phyloP scores from a whole-genome alignment of 2,797 vertebrate species.

The Sus cebifrons region DNA sequence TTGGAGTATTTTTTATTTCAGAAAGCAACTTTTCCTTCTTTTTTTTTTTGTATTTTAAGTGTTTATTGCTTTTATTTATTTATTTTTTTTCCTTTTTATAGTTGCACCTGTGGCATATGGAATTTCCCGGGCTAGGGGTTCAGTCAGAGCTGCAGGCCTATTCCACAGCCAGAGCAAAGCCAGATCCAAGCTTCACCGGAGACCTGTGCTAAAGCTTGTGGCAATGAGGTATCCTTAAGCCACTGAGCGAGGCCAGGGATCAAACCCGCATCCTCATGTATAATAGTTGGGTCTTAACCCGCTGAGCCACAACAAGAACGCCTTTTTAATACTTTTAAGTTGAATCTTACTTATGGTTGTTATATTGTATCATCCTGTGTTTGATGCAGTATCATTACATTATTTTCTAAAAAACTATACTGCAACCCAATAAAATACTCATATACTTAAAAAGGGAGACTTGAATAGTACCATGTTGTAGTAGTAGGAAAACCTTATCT shows the following conservation, averaged over 20 bases:
- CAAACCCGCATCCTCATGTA: too few species aligned
- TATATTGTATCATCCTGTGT: conserved; percentile 31
- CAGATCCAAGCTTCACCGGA: too few species aligned
- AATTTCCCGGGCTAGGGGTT: too few species aligned
- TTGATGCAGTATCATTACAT: neutral
- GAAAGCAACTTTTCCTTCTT: conserved; percentile 19
- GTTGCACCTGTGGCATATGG: too few species aligned
- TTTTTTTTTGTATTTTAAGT: conserved; percentile 23
- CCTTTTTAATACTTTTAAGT: conserved; percentile 11
- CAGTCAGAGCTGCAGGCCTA: too few species aligned
- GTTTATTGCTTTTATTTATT: neutral
- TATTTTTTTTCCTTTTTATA: too few species aligned
- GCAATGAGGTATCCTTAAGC: too few species aligned
- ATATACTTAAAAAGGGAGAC: neutral
- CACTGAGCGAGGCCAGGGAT: too few species aligned
- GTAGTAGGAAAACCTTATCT: neutral
- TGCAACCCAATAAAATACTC: neutral
- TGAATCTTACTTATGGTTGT: conserved; percentile 28
- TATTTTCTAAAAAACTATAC: conserved; percentile 58
- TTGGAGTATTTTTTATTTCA: conserved; percentile 48
- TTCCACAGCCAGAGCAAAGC: too few species aligned
- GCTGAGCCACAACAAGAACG: too few species aligned
- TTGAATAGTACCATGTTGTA: neutral
- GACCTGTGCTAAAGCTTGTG: too few species aligned
- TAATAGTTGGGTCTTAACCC: too few species aligned